phyloP scores from a whole-genome alignment of 2,888 invertebrate genomes.

The Drosophila stalkeri region DNA sequence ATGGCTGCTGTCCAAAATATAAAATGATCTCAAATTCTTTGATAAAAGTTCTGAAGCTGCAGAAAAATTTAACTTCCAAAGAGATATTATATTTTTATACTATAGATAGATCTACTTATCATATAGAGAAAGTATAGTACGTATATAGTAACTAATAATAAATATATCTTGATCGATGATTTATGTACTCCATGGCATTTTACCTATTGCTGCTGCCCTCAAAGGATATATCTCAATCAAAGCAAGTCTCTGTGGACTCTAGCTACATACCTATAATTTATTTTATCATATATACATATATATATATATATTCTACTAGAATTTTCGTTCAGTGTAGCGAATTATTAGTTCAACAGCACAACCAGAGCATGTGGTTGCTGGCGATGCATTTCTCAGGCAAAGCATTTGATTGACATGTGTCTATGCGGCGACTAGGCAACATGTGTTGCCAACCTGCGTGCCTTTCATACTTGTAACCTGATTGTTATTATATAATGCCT shows the following conservation, averaged over 20 bases:
- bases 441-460: slow-evolving; percentile 66
- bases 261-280: not conserved
- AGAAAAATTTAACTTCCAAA: too few species aligned
- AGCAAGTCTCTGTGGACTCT: not conserved
- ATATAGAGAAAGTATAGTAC: too few species aligned
- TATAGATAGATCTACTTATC: too few species aligned
- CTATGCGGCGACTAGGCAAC: slow-evolving; percentile 53
- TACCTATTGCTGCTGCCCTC: not conserved
- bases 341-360: not conserved
- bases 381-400: slow-evolving; percentile 27
- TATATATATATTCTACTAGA: not conserved
- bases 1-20: too few species aligned
- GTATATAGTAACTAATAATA: too few species aligned
- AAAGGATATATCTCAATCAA: not conserved
- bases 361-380: slow-evolving; percentile 19
- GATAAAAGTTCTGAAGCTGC: too few species aligned
- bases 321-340: slow-evolving; percentile 21
- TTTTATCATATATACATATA: not conserved
- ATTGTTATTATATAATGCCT: slow-evolving; percentile 63
- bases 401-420: slow-evolving; percentile 73
- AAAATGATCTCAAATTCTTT: too few species aligned
- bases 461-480: slow-evolving; percentile 38
- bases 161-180: too few species aligned
- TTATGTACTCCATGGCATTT: not conserved
- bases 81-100: too few species aligned